Base-by-base conservation (phyloP, 2,888 invertebrate genomes). In the Dryobota labecula region DNA sequence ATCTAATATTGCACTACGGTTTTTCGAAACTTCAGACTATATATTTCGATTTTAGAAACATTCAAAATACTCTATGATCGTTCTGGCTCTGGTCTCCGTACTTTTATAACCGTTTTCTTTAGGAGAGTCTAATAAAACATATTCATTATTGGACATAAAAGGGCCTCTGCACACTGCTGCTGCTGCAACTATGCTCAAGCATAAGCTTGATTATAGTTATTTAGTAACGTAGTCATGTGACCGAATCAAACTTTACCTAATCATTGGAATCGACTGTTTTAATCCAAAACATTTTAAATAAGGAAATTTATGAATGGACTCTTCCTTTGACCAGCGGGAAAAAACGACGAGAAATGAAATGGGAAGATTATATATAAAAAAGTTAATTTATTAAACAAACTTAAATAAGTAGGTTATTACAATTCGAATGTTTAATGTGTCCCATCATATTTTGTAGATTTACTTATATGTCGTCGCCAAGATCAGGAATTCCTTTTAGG, bases 401-500 rank as follows among this genome's bases (percentile, higher is more conserved):
- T 36, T 47, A 43, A 58, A 69, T 64, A 76, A 38, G 9, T 47
- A n/a, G 30, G 30, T n/a, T 30, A 71, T 63, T 54, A 57, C 2
- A 69, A 45, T 54, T 54, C 11, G 8, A 53, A 61, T 45, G 38
- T 36, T 49, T 30, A 36, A 30, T 20, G 7, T 64, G 62, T n/a
- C 20, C 33, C 45, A 41, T 53, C 11, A 18, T 15, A 70, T 53
- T 65, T 45, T 58, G 58, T 45, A 27, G 9, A 41, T 58, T 49
- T 36, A 36, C n/a, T 78, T 84, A 92, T 33, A 83, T 82, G 24
- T 94, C 95, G 33, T 94, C 94, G 57, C 92, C 94, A 41, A 96
- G 88, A 84, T 95, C 95, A 43, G 95, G 95, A 77, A 96, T 94
- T 81, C 95, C 95, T 90, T 94, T 95, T 27, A 96, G 90, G 24